These are phyloP conservation scores for Lysiphlebus fabarum DNA, from an alignment of 1,140 invertebrate species.

Conservation along the genomic window DNA sequence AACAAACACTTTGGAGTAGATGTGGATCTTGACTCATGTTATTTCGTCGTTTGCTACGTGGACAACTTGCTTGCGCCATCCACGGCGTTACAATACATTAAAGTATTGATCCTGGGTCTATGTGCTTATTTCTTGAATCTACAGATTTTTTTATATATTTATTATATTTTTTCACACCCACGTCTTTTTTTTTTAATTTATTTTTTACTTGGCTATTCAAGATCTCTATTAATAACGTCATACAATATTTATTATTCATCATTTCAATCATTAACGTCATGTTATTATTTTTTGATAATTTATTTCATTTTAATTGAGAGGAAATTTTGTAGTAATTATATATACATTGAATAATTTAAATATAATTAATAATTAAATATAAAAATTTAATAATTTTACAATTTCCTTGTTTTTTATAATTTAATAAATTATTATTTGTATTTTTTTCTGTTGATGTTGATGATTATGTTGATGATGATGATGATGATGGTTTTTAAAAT, in stretches of 20 bases:
- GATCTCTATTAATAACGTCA: neutral
- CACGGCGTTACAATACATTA: conserved; percentile 28
- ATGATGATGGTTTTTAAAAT: neutral
- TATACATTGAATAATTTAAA: too few relatives aligned
- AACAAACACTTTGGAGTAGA: neutral
- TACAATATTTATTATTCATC: neutral
- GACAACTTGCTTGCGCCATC: conserved; percentile 30
- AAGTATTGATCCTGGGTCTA: conserved; percentile 42
- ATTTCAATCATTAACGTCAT: too few relatives aligned
- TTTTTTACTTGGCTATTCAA: too few relatives aligned
- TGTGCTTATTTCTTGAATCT: conserved; percentile 26
- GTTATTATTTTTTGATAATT: too few relatives aligned
- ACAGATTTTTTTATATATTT: conserved; percentile 7
- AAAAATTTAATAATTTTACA: too few relatives aligned
- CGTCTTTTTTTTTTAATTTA: neutral
- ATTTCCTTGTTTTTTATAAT: neutral
- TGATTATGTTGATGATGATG: too few relatives aligned
- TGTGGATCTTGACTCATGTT: conserved; percentile 4
- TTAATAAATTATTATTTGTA: neutral
- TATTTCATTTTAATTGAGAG: too few relatives aligned
- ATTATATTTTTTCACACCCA: neutral
- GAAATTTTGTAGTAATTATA: too few relatives aligned
- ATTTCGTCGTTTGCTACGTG: conserved; percentile 23
- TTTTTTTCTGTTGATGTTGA: neutral
- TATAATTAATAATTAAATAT: too few relatives aligned